phyloP scores from a whole-genome alignment of 1,140 invertebrate genomes.

The Trichoplusia ni region DNA sequence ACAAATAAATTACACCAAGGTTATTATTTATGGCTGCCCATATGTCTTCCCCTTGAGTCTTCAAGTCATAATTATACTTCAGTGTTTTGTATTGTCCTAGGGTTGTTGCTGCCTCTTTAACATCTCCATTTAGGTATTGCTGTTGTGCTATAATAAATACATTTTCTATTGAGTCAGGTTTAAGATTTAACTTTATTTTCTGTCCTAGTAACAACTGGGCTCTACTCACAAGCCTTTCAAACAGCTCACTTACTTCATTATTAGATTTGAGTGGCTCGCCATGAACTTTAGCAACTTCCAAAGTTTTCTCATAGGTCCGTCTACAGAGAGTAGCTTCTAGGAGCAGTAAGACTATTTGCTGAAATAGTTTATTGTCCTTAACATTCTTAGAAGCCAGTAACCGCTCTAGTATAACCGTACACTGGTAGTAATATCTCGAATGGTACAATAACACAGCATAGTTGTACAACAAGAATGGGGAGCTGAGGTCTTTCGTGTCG shows the following conservation, averaged over 20 bases:
- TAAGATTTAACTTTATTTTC: constrained; percentile 74
- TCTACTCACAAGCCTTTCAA: constrained; percentile 77
- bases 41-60: constrained; percentile 75
- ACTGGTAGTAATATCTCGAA: constrained; percentile 88
- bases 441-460: constrained; percentile 92
- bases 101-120: constrained; percentile 81
- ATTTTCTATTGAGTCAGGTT: constrained; percentile 76
- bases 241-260: constrained; percentile 64
- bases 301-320: constrained; percentile 67
- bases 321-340: constrained; percentile 75
- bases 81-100: constrained; percentile 78
- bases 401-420: constrained; percentile 87
- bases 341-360: constrained; percentile 76
- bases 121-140: constrained; percentile 82
- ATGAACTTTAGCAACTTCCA: constrained; percentile 66
- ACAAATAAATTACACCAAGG: constrained; percentile 93
- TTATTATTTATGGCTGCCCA: constrained; percentile 93
- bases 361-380: constrained; percentile 70
- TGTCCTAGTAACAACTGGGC: constrained; percentile 80
- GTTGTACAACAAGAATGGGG: constrained; percentile 87
- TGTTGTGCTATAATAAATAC: constrained; percentile 81
- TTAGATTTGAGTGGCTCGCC: constrained; percentile 59
- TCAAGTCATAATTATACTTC: constrained; percentile 71
- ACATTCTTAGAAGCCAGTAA: constrained; percentile 63
- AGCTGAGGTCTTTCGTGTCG: constrained; percentile 75